Conservation (phyloP, 2,797 vertebrate species). For the Hapalemur alaotrensis region DNA sequence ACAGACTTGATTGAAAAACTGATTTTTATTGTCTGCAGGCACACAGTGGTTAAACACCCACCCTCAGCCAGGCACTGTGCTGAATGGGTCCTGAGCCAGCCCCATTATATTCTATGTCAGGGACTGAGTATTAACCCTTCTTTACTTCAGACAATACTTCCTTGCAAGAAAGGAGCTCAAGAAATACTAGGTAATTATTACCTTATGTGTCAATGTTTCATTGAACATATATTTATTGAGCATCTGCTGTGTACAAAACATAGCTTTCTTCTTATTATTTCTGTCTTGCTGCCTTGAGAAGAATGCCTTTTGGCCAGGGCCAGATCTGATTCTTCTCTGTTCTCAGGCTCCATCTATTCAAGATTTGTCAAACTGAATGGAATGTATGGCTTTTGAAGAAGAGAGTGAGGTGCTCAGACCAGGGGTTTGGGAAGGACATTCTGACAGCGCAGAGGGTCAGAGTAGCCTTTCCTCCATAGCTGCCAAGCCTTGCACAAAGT, state of each 20-base stretch:
- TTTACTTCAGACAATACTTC: not conserved
- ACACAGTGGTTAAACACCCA: not conserved
- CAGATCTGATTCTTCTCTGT: not conserved
- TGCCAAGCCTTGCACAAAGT: not conserved
- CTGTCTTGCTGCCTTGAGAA: not conserved
- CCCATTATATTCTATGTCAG: not conserved
- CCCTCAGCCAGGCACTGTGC: not conserved
- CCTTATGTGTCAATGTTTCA: not conserved
- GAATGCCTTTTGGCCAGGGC: not conserved
- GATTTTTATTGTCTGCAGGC: not conserved
- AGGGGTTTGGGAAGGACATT: not conserved
- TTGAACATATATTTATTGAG: not conserved
- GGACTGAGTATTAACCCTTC: not conserved
- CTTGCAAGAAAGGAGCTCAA: not conserved
- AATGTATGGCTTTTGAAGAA: not conserved
- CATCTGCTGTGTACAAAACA: not conserved
- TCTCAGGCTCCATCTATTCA: not conserved
- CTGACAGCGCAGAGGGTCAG: not conserved
- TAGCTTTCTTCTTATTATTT: not conserved
- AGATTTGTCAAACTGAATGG: not conserved
- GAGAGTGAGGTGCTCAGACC: not conserved
- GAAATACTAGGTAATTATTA: not conserved
- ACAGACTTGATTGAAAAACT: conserved; percentile 36
- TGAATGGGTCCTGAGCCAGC: not conserved
- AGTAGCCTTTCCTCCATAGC: not conserved